Base-by-base conservation (phyloP, 2,113 vertebrate genomes). In the Clarias macrocephalus region DNA sequence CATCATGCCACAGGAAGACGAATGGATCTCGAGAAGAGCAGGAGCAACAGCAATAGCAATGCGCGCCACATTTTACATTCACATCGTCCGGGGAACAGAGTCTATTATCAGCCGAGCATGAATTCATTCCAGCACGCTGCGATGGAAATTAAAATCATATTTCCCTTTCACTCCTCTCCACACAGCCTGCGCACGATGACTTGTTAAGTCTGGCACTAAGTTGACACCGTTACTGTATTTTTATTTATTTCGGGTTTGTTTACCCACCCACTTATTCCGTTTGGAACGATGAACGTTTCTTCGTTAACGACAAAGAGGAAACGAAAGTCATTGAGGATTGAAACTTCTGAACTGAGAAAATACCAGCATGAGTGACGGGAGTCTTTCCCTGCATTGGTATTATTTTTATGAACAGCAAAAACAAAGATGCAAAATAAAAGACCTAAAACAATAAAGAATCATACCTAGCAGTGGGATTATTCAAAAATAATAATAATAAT, bases 21-120 rank as follows among this genome's bases (percentile, higher is more conserved):
- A 18, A 52, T 30, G 86, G 25, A 15, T 19, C 25, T 1, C 4
- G 10, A 30, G 66, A 59, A 30, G 42, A 37, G 73, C 59, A 79
- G 86, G 60, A 60, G 48, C 42, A 79, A 77, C 19, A 82, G 66
- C 63, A 59, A 60, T 59, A 85, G 59, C 75, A 48, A 77, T 33
- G 30, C 52, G 73, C 30, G 65, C 52, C 66, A 79, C 79, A 60
- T 88, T 88, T 87, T 65, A 79, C 70, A 85, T 85, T 85, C 82
- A n/a, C 23, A 84, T 62, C 70, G 73, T 79, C 52, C 73, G 12
- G 80, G 83, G 83, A 88, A 87, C 84, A 62, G 81, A 84, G 37
- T 83, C 85, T 84, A 70, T 88, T 82, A 85, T 42, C 82, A 59
- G 33, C 60, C 48, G 80, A 82, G 81, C 76, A 84, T 86, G 72